Evolutionary conservation across 2,797 vertebrate species (phyloP).

Genomic region (Tamandua tetradactyla): DNA sequence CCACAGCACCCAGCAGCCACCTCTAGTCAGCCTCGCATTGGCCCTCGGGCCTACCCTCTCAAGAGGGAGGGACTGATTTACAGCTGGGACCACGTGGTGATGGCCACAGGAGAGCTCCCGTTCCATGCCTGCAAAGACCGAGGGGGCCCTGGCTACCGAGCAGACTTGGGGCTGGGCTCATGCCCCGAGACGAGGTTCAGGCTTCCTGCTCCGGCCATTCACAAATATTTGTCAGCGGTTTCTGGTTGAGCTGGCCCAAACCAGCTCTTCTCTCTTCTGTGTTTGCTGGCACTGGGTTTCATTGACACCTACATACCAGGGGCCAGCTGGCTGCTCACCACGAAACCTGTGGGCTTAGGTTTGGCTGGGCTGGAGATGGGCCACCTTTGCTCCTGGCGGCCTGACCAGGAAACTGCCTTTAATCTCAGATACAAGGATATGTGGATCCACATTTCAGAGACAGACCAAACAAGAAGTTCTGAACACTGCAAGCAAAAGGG

Average conservation of each 20-base stretch:
- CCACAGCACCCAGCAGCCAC: neutral
- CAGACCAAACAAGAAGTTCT: neutral
- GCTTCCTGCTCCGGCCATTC: slow-evolving; percentile 68
- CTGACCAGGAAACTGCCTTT: slow-evolving; percentile 51
- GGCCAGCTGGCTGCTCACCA: slow-evolving; percentile 80
- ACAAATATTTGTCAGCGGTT: slow-evolving; percentile 74
- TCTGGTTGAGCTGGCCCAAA: slow-evolving; percentile 69
- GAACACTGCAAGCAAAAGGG: neutral
- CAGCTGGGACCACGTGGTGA: neutral
- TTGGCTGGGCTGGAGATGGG: slow-evolving; percentile 47
- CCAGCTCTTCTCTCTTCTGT: slow-evolving; percentile 69
- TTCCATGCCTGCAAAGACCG: neutral
- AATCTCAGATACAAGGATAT: slow-evolving; percentile 42
- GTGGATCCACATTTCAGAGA: slow-evolving; percentile 33
- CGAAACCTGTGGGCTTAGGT: slow-evolving; percentile 67
- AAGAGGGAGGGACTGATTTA: neutral
- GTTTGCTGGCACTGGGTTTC: slow-evolving; percentile 76
- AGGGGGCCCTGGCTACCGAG: neutral
- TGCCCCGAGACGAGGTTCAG: neutral
- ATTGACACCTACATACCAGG: slow-evolving; percentile 42
- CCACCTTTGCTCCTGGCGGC: slow-evolving; percentile 21
- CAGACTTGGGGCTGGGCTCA: neutral
- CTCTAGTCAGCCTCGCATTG: neutral
- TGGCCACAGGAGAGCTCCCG: neutral
- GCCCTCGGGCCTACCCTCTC: neutral